phyloP scores from a whole-genome alignment of 2,113 vertebrate genomes.

The Campylomormyrus numenius region DNA sequence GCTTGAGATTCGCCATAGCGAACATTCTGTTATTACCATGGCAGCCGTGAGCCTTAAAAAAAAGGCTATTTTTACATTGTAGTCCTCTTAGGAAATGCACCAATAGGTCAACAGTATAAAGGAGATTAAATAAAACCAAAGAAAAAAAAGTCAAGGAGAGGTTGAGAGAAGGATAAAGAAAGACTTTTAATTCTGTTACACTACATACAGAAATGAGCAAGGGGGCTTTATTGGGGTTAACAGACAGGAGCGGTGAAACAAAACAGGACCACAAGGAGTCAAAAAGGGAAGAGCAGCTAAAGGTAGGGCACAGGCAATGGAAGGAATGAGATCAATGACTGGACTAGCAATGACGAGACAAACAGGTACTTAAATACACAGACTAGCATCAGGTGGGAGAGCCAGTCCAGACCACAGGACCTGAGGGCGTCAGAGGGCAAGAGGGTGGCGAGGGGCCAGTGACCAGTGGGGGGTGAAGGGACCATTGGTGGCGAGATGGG shows the following conservation, averaged over 20 bases:
- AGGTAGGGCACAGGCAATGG: not conserved
- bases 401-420: no score
- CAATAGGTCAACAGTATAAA: not conserved
- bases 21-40: conserved; percentile 23
- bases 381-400: not conserved
- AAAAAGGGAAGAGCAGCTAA: not conserved
- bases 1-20: not conserved
- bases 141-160: not conserved
- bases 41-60: conserved; percentile 8
- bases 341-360: not conserved
- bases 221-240: no score
- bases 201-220: not conserved
- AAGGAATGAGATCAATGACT: not conserved
- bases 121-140: not conserved
- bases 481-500: no score
- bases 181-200: not conserved
- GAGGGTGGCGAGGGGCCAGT: no score
- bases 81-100: not conserved
- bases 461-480: no score
- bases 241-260: not conserved
- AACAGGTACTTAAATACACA: not conserved
- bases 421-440: no score
- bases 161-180: not conserved
- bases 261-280: not conserved
- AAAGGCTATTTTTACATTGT: not conserved